Base-by-base conservation (phyloP, 2,113 vertebrate species). In the Odontophorus gujanensis region DNA sequence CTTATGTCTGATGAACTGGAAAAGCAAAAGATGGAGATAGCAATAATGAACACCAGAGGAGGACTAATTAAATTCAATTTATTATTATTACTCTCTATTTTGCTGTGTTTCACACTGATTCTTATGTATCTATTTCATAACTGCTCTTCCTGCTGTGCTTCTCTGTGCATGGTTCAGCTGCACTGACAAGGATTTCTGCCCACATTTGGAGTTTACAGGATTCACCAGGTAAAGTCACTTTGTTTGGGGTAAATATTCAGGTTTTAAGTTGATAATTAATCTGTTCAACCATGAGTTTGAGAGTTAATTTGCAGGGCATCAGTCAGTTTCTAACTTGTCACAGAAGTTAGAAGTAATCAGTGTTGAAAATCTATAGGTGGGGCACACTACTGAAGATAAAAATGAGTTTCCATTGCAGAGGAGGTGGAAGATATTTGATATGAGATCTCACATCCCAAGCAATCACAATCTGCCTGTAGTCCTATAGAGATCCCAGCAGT, bases 31-130 rank as follows among this genome's bases (percentile, higher is more conserved):
- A 85, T n/a, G n/a, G 66, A 12, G 14, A 72, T 62, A 74, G 40
- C 5, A 20, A 26, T 78, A 96, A 85, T 77, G 71, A 93, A 87
- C 75, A 87, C 47, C 82, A 81, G 76, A 88, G 81, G 59, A 94
- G 57, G 86, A 81, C 66, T 79, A 90, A 95, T 90, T 96, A 94
- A 86, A 92, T 84, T 81, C 69, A 86, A 87, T 95, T 94, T 91
- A 94, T 94, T 96, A 75, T 88, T 90, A 89, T 76, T 94, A 74
- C 55, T 85, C 48, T 71, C 62, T 69, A 9, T 91, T 90, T 90
- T 82, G 51, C 77, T 0, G 0, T 59, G 67, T 62, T 82, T 47
- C 74, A 89, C 1, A 2, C 32, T 69, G 89, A 80, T 85, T 90
- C 59, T 87, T 90, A 69, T 25, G 26, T 12, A 68, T 69, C 63